phyloP scores from a whole-genome alignment of 2,113 vertebrate genomes.

The Ictidomys tridecemlineatus region DNA sequence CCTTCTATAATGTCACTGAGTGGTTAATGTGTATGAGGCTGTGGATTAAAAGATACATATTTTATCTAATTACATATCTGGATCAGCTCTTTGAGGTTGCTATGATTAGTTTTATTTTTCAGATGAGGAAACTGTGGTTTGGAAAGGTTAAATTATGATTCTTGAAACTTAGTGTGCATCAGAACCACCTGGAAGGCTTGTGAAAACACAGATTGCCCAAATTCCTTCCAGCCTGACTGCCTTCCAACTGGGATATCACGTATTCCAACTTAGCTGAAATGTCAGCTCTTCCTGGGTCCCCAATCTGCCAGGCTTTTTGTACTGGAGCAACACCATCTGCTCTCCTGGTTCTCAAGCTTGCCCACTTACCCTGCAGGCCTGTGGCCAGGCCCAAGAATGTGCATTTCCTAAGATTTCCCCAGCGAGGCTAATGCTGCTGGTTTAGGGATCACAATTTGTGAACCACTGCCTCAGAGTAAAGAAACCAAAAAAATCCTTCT shows the following conservation, averaged over 20 bases:
- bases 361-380: background rate
- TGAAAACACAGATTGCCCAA: background rate
- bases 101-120: background rate
- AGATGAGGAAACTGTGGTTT: conserved; percentile 12
- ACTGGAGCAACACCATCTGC: background rate
- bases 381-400: background rate
- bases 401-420: background rate
- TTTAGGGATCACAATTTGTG: background rate
- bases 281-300: background rate
- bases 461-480: background rate
- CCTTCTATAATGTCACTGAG: background rate
- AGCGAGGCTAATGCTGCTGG: background rate
- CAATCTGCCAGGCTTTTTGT: background rate
- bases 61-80: background rate
- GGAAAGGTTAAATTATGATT: background rate
- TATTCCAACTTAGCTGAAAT: background rate
- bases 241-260: background rate
- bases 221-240: conserved; percentile 2
- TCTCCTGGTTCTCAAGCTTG: background rate
- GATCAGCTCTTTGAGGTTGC: background rate
- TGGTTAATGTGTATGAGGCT: background rate
- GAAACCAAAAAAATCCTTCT: background rate
- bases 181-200: conserved; percentile 20
- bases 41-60: background rate
- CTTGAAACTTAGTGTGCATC: background rate